Conservation (phyloP, 2,888 invertebrate species). For the Andricus curvator region DNA sequence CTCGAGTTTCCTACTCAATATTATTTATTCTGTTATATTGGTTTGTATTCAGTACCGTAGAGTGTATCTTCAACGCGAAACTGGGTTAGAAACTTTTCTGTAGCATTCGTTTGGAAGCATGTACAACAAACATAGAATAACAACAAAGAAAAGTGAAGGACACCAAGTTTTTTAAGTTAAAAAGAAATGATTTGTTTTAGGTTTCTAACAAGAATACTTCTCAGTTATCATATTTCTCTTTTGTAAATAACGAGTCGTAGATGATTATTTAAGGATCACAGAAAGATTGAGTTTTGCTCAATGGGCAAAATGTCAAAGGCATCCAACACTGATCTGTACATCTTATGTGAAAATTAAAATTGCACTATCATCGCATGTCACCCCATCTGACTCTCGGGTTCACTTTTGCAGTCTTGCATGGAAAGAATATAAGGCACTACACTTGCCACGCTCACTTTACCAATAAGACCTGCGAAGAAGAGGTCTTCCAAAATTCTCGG, state of each 20-base stretch:
- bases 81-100: background rate
- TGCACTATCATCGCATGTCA: conserved; percentile 60
- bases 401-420: conserved; percentile 76
- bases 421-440: conserved; percentile 95
- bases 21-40: background rate
- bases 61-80: background rate
- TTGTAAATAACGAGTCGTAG: background rate
- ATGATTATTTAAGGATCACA: conserved; percentile 20
- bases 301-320: conserved; percentile 2
- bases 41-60: background rate
- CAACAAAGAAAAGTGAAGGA: conserved; percentile 37
- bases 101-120: conserved; percentile 30
- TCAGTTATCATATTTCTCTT: background rate
- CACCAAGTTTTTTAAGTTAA: conserved; percentile 7
- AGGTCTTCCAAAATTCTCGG: conserved; percentile 91
- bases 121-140: conserved; percentile 32
- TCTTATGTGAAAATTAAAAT: conserved; percentile 36
- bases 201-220: background rate
- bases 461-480: conserved; percentile 94
- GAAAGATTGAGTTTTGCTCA: conserved; percentile 25
- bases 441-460: conserved; percentile 96
- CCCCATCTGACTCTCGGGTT: conserved; percentile 75
- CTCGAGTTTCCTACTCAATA: background rate
- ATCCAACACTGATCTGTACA: conserved; percentile 36
- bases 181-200: background rate